A percentile compares a stretch with the other conserved stretches of the same genome.
Evolutionary conservation across 2,113 vertebrate genomes (phyloP).

Genomic region (Hymenochirus boettgeri): DNA sequence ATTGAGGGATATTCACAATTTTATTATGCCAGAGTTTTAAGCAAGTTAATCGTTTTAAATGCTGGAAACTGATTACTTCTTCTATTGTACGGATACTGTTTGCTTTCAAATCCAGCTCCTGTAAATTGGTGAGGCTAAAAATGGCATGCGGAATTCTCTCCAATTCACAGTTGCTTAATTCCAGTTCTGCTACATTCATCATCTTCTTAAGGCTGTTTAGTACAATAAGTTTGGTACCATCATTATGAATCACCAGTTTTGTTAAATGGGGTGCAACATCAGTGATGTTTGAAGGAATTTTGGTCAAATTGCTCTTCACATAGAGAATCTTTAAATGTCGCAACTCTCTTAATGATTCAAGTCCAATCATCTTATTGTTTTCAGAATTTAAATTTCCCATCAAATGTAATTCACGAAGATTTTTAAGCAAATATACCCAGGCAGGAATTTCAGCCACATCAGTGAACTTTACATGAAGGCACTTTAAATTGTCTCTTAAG

Average conservation of each 20-base stretch:
- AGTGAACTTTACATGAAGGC: constrained; percentile 97
- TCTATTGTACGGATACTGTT: constrained; percentile 96
- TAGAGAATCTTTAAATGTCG: constrained; percentile 89
- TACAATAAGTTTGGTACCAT: constrained; percentile 92
- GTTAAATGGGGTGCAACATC: constrained; percentile 91
- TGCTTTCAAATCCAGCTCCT: constrained; percentile 94
- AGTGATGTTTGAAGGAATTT: constrained; percentile 95
- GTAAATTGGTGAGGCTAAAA: constrained; percentile 93
- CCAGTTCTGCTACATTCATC: constrained; percentile 88
- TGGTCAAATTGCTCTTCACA: constrained; percentile 96
- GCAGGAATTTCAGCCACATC: constrained; percentile 95
- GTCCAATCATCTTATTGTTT: constrained; percentile 98
- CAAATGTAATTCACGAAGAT: constrained; percentile 85
- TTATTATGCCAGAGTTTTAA: constrained; percentile 98
- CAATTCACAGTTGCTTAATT: constrained; percentile 93
- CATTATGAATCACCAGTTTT: constrained; percentile 91
- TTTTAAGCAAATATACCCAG: constrained; percentile 94
- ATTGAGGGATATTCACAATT: constrained; percentile 88
- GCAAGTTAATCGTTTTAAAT: constrained; percentile 90
- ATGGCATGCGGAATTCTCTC: constrained; percentile 96
- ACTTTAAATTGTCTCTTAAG: constrained; percentile 91
- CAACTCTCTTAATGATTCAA: constrained; percentile 91
- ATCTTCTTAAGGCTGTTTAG: constrained; percentile 98
- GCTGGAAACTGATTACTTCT: constrained; percentile 97
- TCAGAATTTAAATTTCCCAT: constrained; percentile 95